Percentiles rank a stretch among this genome's conserved stretches.
phyloP scores from a whole-genome alignment of 2,797 vertebrate species.

The Premnoplex brunnescens region DNA sequence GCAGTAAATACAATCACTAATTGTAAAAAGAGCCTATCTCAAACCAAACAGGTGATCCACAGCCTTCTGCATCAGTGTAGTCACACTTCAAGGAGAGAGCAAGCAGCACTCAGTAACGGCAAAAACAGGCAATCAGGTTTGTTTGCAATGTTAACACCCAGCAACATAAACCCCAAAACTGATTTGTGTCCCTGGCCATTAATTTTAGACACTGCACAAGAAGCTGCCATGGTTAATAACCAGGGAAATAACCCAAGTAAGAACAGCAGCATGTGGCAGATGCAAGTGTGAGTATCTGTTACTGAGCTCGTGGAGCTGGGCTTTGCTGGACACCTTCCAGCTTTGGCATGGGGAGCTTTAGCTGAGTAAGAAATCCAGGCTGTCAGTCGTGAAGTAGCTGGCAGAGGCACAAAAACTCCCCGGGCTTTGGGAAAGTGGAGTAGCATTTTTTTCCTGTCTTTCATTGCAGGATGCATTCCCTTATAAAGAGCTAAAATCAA shows the following conservation, averaged over 20 bases:
- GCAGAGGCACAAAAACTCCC: slow-evolving; percentile 1
- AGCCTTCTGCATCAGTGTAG: accelerated
- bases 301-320: background rate
- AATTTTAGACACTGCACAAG: background rate
- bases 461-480: background rate
- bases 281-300: background rate
- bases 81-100: background rate
- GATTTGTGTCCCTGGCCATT: background rate
- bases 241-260: background rate
- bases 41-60: background rate
- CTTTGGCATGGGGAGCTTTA: slow-evolving; percentile 28
- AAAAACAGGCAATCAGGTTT: background rate
- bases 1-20: background rate
- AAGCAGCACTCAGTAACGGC: background rate
- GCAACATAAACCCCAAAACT: background rate
- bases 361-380: slow-evolving; percentile 66
- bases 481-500: background rate
- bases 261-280: slow-evolving; percentile 18
- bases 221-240: background rate
- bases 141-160: background rate
- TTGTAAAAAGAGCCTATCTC: background rate
- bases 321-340: slow-evolving; percentile 27
- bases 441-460: background rate
- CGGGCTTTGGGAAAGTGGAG: background rate
- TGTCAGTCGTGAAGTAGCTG: slow-evolving; percentile 53